Evolutionary conservation across 2,888 invertebrate species (phyloP).

Genomic region (Drosophila cracens): DNA sequence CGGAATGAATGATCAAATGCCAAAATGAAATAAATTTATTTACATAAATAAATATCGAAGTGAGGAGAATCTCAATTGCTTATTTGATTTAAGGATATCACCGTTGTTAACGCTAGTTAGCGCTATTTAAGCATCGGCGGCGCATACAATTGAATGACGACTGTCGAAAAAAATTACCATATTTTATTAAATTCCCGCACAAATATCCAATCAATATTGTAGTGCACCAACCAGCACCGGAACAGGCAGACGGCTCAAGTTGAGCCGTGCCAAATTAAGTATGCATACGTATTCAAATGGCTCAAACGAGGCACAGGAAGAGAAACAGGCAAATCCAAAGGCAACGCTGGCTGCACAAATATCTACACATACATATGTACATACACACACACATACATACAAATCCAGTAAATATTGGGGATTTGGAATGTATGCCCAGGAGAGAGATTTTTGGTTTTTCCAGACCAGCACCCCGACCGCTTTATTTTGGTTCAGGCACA

Average conservation of each 20-base stretch:
- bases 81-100: neutral
- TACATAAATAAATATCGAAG: neutral
- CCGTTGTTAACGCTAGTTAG: constrained; percentile 41
- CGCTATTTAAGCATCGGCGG: constrained; percentile 39
- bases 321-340: constrained; percentile 40
- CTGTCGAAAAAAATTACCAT: constrained; percentile 73
- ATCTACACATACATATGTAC: constrained; percentile 36
- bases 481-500: constrained; percentile 59
- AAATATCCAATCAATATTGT: constrained; percentile 81
- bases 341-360: constrained; percentile 33
- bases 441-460: constrained; percentile 75
- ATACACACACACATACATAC: constrained; percentile 25
- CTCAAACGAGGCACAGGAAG: constrained; percentile 33
- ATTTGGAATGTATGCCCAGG: constrained; percentile 52
- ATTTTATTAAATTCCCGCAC: constrained; percentile 78
- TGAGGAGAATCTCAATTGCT: neutral
- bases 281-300: constrained; percentile 80
- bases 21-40: neutral
- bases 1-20: neutral
- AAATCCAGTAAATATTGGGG: constrained; percentile 34
- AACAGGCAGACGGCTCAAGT: constrained; percentile 48
- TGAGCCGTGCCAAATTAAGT: constrained; percentile 73
- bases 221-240: constrained; percentile 57
- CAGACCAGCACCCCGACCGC: constrained; percentile 49
- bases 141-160: constrained; percentile 59